phyloP scores from a whole-genome alignment of 1,140 invertebrate genomes.

The Aradophagus sp. region DNA sequence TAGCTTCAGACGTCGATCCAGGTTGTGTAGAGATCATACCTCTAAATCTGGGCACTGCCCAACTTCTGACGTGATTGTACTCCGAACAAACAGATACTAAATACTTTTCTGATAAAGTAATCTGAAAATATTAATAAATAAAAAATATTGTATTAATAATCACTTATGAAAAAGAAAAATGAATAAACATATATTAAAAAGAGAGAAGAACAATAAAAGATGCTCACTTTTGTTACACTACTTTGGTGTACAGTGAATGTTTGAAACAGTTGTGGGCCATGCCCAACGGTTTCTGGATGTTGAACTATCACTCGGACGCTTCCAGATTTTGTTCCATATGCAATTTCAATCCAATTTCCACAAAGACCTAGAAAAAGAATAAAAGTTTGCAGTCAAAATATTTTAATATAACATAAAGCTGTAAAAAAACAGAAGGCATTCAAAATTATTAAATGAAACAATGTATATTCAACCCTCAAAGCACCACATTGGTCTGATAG shows the following conservation, averaged over 20 bases:
- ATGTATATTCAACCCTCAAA: too few relatives aligned
- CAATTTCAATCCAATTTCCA: slow-evolving; percentile 99
- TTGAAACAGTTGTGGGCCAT: slow-evolving; percentile 97
- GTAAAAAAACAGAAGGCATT: slow-evolving; percentile 8
- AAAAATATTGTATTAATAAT: slow-evolving; percentile 43
- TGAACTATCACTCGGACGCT: slow-evolving; percentile 97
- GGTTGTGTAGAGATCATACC: slow-evolving; percentile 98
- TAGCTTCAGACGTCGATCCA: slow-evolving; percentile 95
- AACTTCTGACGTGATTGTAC: slow-evolving; percentile 97
- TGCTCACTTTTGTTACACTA: slow-evolving; percentile 92
- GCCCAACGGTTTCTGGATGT: slow-evolving; percentile 98
- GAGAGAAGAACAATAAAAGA: too few relatives aligned
- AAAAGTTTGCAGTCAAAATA: background rate
- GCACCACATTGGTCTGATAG: too few relatives aligned
- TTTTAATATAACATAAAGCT: background rate
- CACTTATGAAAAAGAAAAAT: too few relatives aligned
- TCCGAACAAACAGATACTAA: slow-evolving; percentile 97
- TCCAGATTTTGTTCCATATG: slow-evolving; percentile 96
- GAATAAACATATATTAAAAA: too few relatives aligned
- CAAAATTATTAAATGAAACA: too few relatives aligned
- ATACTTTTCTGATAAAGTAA: slow-evolving; percentile 96
- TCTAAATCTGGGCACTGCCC: slow-evolving; percentile 96
- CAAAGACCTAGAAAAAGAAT: slow-evolving; percentile 83
- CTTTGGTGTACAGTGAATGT: slow-evolving; percentile 98
- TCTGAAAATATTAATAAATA: slow-evolving; percentile 73